A percentile compares a stretch with the other conserved stretches of the same genome.
These are phyloP conservation scores for Isichthys henryi DNA, from an alignment of 2,113 vertebrate genomes.

Conservation along the genomic window DNA sequence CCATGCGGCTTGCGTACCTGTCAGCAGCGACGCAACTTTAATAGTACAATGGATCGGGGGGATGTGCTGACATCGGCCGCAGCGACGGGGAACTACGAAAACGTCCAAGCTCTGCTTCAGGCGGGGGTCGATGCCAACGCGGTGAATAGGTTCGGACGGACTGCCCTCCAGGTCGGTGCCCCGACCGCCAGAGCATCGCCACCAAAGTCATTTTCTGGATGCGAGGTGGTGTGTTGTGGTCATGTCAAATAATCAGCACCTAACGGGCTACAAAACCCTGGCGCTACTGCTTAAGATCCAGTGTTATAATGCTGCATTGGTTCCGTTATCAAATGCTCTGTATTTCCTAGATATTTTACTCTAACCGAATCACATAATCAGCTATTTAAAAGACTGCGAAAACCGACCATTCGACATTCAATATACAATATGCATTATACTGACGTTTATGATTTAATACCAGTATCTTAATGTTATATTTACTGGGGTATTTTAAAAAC, in stretches of 20 bases:
- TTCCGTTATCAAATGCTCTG: neutral
- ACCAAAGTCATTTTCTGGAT: neutral
- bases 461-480: neutral
- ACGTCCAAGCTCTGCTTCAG: conserved; percentile 51
- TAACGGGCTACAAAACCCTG: neutral
- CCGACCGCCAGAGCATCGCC: neutral
- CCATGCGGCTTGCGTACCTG: conserved; percentile 34
- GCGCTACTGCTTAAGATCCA: neutral
- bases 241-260: neutral
- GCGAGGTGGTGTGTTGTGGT: neutral
- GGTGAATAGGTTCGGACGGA: conserved; percentile 60
- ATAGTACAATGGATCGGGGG: conserved; percentile 38
- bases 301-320: neutral
- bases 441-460: neutral
- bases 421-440: neutral
- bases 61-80: conserved; percentile 64
- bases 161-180: conserved; percentile 69
- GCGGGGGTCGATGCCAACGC: conserved; percentile 59
- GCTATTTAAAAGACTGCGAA: neutral
- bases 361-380: neutral
- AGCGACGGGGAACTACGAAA: conserved; percentile 56
- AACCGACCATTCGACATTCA: neutral
- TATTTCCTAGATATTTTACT: neutral
- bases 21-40: conserved; percentile 15
- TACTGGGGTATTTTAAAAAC: neutral